phyloP scores from a whole-genome alignment of 1,140 invertebrate genomes.

The Ericerus pela region DNA sequence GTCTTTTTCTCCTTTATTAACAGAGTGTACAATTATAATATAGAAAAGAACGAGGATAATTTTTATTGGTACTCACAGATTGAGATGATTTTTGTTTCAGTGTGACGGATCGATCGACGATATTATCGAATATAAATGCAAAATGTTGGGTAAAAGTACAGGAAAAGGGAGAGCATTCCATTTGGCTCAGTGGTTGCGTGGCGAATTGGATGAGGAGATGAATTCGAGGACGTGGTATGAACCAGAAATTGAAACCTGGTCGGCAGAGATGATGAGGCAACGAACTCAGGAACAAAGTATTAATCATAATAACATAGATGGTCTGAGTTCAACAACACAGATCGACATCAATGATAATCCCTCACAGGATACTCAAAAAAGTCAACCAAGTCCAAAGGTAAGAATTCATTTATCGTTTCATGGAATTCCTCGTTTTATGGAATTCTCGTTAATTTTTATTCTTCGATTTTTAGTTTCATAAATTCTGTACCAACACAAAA shows the following conservation, averaged over 20 bases:
- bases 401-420: too few species aligned
- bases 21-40: conserved; percentile 12
- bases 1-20: too few species aligned
- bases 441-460: too few species aligned
- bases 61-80: too few species aligned
- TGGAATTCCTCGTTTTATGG: too few species aligned
- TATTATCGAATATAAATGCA: conserved; percentile 42
- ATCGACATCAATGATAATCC: background rate
- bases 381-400: too few species aligned
- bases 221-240: conserved; percentile 30
- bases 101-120: conserved; percentile 30
- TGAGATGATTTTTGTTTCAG: background rate
- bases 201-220: conserved; percentile 35
- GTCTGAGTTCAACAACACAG: background rate
- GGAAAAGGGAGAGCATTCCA: conserved; percentile 45
- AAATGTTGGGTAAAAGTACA: conserved; percentile 40
- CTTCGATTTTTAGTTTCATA: too few species aligned
- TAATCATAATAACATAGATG: background rate
- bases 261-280: conserved; percentile 44
- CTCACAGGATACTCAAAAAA: too few species aligned
- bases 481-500: too few species aligned
- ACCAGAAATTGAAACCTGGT: conserved; percentile 50
- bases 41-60: too few species aligned
- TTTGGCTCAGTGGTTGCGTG: conserved; percentile 55
- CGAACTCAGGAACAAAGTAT: conserved; percentile 42